Evolutionary conservation across 2,113 vertebrate species (phyloP), one percentile per base, ranked within the genome.

Genomic region (Elachura formosa): DNA sequence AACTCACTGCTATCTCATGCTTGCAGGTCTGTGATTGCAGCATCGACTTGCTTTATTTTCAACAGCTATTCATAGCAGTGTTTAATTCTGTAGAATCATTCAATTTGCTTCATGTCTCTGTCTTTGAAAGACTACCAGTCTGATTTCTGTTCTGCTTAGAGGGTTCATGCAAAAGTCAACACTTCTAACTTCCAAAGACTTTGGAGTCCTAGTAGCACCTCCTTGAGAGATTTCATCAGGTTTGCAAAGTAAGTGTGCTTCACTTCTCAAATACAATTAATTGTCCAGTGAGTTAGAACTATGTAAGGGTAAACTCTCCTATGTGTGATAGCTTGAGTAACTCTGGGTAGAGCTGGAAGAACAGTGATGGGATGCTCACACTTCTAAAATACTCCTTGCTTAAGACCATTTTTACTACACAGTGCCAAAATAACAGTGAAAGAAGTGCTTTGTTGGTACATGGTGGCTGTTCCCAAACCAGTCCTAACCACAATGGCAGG

Each of bases 41-140:
- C 89, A 79, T 49, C 89, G 93, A 80, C 81, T 94, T 73, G 82
- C 71, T 85, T 95, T 88, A 88, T 96, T 93, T 95, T 94, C 94
- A 96, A 56, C 72, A 92, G 62, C 89, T 89, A 96, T 96, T 97
- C 91, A 80, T 48, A 95, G 90, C 89, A 36, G 19, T 24, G 6
- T 86, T 86, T 81, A 89, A 76, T 87, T 96, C 96, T 97, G 68
- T 71, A 77, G 88, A 66, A 95, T 85, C 91, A 84, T 86, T 97
- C 81, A 66, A 20, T 97, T 93, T 97, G 87, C 93, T 76, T 92
- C 82, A 90, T 91, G 75, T 92, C 94, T 79, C 91, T 97, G 86
- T 92, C 94, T 91, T 96, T 97, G 95, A 97, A 97, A 93, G 61
- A 87, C 85, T 38, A 54, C 83, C 87, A 96, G 89, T 82, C 96